Base-by-base conservation (phyloP, 1,140 invertebrate species). In the Plectus sambesii region DNA sequence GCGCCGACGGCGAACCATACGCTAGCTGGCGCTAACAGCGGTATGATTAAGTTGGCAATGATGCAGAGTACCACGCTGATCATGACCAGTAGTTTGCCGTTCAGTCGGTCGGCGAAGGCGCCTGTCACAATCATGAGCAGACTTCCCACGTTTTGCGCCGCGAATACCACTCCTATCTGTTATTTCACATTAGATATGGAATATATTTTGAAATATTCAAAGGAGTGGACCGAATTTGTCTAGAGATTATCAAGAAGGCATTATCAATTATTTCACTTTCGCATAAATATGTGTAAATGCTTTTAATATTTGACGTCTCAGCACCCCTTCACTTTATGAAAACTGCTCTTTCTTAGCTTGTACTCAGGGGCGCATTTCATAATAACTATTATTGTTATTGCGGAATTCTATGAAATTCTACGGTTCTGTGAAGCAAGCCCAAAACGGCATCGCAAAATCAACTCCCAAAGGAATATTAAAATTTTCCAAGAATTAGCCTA, bases 71-170 rank as follows among this genome's bases (percentile, higher is more conserved):
- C 12, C 2, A 66, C 39, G 5, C 48, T 49, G 8, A 51, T 35
- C 24, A 46, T 55, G 0, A 66, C 66, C 63, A 66, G 68, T 42
- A 50, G 59, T 45, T 66, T 68, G 24, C 63, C 63, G 41, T 69
- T 68, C 6, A 66, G 33, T 17, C 66, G 38, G 23, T 64, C 62
- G 15, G 62, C 62, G 45, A 58, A 64, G 35, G 60, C 39, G 33
- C 63, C 63, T 3, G 65, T 68, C 8, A 66, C 35, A n/a, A 66
- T 39, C 53, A 66, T 66, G 9, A 66, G 29, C 19, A 66, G 49
- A 9, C 59, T 58, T 15, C 63, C 63, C 2, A 60, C 66, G 52
- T 66, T 66, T 55, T 68, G 65, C 17, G 63, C 63, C 5, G 63
- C 63, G 30, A 66, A 25, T 5, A 66, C 62, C 27, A 68, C 47